Evolutionary conservation across 2,797 vertebrate species (phyloP).

Genomic region (Myotis findleyi): DNA sequence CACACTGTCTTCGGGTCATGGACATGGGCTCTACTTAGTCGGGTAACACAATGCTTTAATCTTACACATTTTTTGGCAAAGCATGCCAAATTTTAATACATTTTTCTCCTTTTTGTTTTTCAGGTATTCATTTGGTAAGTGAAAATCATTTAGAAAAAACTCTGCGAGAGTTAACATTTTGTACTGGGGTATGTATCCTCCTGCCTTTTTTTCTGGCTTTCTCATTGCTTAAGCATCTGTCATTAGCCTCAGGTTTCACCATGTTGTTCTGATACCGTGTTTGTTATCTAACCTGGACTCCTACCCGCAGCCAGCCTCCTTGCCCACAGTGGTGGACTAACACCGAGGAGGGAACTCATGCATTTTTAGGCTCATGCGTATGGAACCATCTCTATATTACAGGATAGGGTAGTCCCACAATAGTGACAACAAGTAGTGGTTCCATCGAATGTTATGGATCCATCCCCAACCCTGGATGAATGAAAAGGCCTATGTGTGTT

Average conservation of each 20-base stretch:
- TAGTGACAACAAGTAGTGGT: neutral
- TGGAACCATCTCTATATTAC: fast-evolving
- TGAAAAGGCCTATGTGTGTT: neutral
- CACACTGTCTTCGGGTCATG: neutral
- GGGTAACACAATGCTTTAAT: neutral
- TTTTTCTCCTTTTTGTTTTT: constrained; percentile 83
- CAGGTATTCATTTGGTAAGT: constrained; percentile 98
- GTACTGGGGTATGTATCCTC: constrained; percentile 82
- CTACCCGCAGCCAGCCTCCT: neutral
- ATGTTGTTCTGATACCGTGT: neutral
- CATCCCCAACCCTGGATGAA: neutral
- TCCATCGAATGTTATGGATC: too few relatives aligned
- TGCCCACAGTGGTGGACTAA: neutral
- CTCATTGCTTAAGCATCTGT: neutral
- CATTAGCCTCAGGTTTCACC: too few relatives aligned
- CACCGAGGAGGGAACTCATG: neutral
- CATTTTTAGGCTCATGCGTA: neutral
- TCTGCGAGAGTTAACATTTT: constrained; percentile 41
- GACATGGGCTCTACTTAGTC: neutral
- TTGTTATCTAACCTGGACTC: too few relatives aligned
- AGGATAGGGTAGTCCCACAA: neutral
- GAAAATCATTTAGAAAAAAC: constrained; percentile 72
- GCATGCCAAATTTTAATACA: neutral
- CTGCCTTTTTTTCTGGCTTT: neutral
- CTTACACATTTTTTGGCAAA: fast-evolving